Base-by-base conservation (phyloP, 2,888 invertebrate genomes). In the Apantesis nais region DNA sequence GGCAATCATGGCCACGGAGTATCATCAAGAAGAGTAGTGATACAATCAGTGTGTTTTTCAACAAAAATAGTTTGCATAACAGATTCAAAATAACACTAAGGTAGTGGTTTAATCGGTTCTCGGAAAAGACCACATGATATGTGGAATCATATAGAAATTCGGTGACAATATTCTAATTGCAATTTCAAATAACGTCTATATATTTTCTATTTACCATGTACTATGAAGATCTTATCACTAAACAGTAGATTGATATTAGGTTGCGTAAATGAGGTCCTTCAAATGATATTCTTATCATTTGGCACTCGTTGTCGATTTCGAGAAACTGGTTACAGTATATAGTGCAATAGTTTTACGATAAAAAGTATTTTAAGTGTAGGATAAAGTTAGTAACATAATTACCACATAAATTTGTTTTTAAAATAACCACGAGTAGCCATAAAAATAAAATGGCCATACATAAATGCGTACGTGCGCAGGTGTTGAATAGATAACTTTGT, bases 31-130 rank as follows among this genome's bases (percentile, higher is more conserved):
- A n/a, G 22, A 44, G 31, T 31, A 8, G 16, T 44, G 31, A 63
- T 44, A 11, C 12, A 44, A 63, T 63, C 63, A 44, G 11, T 63
- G 31, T 44, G 41, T 63, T 19, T 63, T 22, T 31, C 29, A 63
- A 31, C 44, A 44, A 19, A 31, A 7, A 12, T 25, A 55, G 16
- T 44, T 61, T 44, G 19, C 25, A 29, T 63, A 14, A 44, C 39
- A 63, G 22, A 63, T 63, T 31, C 29, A 63, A 63, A 44, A 29
- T 62, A 41, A 62, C n/a, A n/a, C 25, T 22, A n/a, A n/a, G 9
- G 22, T n/a, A n/a, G n/a, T 52, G n/a, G n/a, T n/a, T 2, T 9
- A 52, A 52, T n/a, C 12, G 14, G 12, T 25, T 52, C n/a, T 52
- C n/a, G 2, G 39, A n/a, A 52, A 52, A 8, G n/a, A 25, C 25